Evolutionary conservation across 2,113 vertebrate genomes (phyloP).

Genomic region (Ptychochromis oligacanthus): DNA sequence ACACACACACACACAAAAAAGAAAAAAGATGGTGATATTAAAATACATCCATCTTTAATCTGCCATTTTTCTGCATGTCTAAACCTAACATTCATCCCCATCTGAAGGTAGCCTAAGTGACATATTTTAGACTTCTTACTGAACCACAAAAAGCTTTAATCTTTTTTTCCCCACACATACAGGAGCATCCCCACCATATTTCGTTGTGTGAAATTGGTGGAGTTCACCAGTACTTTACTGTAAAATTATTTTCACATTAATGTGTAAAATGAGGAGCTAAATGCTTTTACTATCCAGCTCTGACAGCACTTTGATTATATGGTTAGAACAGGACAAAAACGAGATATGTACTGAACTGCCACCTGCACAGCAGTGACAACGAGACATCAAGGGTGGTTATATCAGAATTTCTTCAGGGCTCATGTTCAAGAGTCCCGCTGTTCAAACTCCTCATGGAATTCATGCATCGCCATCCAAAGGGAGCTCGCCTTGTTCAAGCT

Average conservation of each 20-base stretch:
- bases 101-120: neutral
- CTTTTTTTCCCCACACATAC: neutral
- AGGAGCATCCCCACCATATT: neutral
- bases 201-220: neutral
- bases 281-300: neutral
- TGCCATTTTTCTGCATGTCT: too few relatives aligned
- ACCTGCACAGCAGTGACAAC: neutral
- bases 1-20: rapidly evolving
- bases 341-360: neutral
- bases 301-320: neutral
- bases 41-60: neutral
- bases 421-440: neutral
- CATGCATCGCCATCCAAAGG: slow-evolving; percentile 2
- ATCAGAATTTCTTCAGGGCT: neutral
- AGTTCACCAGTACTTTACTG: rapidly evolving
- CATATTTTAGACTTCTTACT: too few relatives aligned
- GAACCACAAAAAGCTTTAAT: too few relatives aligned
- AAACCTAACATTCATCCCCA: too few relatives aligned
- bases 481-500: neutral
- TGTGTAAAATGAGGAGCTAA: neutral
- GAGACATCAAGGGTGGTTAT: neutral
- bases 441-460: neutral
- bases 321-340: neutral
- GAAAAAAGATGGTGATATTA: neutral
- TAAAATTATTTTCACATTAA: neutral